Evolutionary conservation across 2,888 invertebrate genomes (phyloP), one percentile per base, ranked within the genome.

Genomic region (Tenthredo amoena): DNA sequence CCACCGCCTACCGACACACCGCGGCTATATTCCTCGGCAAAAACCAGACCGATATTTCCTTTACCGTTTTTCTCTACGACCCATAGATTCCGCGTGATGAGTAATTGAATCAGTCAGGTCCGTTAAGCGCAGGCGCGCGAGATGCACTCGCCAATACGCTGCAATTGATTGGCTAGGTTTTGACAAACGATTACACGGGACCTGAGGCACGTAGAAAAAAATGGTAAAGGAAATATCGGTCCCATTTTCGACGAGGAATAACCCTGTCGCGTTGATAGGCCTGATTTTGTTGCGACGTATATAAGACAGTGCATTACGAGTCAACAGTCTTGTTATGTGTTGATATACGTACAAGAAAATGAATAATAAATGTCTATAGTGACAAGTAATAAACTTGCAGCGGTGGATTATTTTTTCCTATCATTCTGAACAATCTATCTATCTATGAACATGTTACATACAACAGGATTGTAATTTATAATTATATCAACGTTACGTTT

Each of bases 401-500:
- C 6, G 3, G 47, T 47, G 47, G 47, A 47, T 2, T 18, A 3
- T 18, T n/a, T 55, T 55, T 55, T 55, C 7, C 55, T n/a, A 55
- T n/a, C 55, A 55, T 55, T 55, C 55, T 2, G 55, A n/a, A 55
- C 6, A 55, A 55, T 55, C 55, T 55, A 55, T 55, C 55, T 55
- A 10, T n/a, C 55, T 18, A 68, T 31, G 7, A 31, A 68, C 26
- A 34, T 68, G 34, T 34, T 68, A 18, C 34, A 68, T 34, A 34
- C 34, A 34, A 68, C 68, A 68, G 26, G 34, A 68, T 68, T 68
- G 34, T 68, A 34, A 68, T 68, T 68, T 68, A 68, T 68, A 68
- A 68, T 68, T 68, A 68, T 18, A 68, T 68, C 68, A 68, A 68
- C 31, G 31, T 68, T 68, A 6, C 26, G 10, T 31, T 65, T 26